Percentiles rank a stretch among this genome's conserved stretches.
Evolutionary conservation across 2,888 invertebrate genomes (phyloP).

Genomic region (Torymus texanus): DNA sequence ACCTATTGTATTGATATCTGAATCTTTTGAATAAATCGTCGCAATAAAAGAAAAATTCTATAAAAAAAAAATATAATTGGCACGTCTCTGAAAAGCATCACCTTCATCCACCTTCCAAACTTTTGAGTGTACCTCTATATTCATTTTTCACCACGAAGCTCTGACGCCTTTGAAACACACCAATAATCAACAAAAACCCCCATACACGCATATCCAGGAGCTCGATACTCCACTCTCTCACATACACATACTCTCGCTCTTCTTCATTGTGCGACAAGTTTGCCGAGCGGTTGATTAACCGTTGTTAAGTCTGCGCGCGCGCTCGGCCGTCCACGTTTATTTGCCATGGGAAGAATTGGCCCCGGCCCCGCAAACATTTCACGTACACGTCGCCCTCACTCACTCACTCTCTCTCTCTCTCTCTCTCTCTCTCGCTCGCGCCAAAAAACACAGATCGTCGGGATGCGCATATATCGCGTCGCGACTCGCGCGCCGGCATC

Average conservation of each 20-base stretch:
- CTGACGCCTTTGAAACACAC: not conserved
- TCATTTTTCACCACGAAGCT: not conserved
- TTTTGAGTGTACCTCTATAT: not conserved
- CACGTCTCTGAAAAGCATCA: no score
- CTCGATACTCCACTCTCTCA: not conserved
- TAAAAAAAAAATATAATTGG: no score
- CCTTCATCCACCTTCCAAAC: not conserved
- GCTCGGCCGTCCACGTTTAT: constrained; percentile 56
- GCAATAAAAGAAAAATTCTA: no score
- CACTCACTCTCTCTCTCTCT: constrained; percentile 41
- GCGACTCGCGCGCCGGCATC: constrained; percentile 56
- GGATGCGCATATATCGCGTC: constrained; percentile 59
- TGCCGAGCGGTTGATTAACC: constrained; percentile 64
- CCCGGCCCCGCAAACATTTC: constrained; percentile 10
- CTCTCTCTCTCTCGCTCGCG: constrained; percentile 38
- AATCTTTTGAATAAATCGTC: no score
- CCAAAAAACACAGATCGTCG: constrained; percentile 34
- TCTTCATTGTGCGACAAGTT: constrained; percentile 51
- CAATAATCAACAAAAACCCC: constrained; percentile 31
- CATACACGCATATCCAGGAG: not conserved
- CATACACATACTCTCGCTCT: not conserved
- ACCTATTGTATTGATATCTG: no score
- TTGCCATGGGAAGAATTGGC: constrained; percentile 64
- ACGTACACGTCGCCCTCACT: constrained; percentile 50
- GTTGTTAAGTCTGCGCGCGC: constrained; percentile 64